Evolutionary conservation across 2,797 vertebrate genomes (phyloP).

Genomic region (Astyanax mexicanus): DNA sequence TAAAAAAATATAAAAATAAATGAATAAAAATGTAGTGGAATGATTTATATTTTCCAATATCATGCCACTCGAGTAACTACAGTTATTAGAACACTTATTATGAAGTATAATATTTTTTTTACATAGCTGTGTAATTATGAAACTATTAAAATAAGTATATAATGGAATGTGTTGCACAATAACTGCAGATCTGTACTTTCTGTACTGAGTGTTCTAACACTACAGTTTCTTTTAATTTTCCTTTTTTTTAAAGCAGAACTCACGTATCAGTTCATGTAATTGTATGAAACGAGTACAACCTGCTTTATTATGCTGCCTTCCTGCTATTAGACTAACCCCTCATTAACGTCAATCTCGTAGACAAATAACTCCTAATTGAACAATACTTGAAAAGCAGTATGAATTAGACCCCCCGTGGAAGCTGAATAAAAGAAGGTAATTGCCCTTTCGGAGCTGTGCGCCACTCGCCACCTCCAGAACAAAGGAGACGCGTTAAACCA

Average conservation of each 20-base stretch:
- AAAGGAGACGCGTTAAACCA: slow-evolving; percentile 67
- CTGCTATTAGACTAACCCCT: slow-evolving; percentile 73
- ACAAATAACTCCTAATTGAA: slow-evolving; percentile 84
- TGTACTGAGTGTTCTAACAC: neutral
- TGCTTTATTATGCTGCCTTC: slow-evolving; percentile 43
- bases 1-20: no score
- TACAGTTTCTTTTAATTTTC: neutral
- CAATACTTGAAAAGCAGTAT: slow-evolving; percentile 73
- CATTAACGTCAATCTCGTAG: slow-evolving; percentile 80
- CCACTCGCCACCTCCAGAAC: slow-evolving; percentile 68
- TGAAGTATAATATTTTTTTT: no score
- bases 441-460: slow-evolving; percentile 79
- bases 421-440: slow-evolving; percentile 81
- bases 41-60: no score
- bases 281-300: neutral
- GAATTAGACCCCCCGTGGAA: slow-evolving; percentile 80
- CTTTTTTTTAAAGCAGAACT: no score
- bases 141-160: no score
- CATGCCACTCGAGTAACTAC: no score
- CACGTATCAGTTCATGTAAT: neutral
- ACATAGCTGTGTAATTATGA: no score
- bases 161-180: neutral
- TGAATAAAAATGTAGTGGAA: no score
- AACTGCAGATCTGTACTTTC: neutral
- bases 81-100: no score